phyloP scores from a whole-genome alignment of 2,113 vertebrate genomes.

The Stigmatopora argus region DNA sequence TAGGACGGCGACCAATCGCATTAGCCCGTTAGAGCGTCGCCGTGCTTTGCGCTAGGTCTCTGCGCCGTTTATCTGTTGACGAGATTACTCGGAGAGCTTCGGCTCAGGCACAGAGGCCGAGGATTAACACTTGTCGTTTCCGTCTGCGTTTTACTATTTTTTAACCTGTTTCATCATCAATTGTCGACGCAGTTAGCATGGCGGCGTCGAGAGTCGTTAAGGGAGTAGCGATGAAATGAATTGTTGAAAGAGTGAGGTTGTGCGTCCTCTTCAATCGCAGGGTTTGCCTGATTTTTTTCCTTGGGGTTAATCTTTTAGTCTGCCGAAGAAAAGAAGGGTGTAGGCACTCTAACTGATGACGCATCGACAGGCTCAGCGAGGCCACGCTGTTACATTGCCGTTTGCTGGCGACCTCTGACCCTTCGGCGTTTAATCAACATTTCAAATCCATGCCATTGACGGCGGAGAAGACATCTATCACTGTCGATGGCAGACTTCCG shows the following conservation, averaged over 20 bases:
- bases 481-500: too few species aligned
- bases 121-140: conserved; percentile 31
- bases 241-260: background rate
- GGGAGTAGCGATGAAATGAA: too few species aligned
- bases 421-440: background rate
- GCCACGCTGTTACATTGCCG: conserved; percentile 7
- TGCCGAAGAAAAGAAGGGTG: conserved; percentile 23
- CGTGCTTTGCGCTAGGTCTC: conserved; percentile 48
- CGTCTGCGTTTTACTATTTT: background rate
- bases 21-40: conserved; percentile 53
- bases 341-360: conserved; percentile 9
- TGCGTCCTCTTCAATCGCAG: background rate
- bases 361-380: conserved; percentile 8
- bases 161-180: background rate
- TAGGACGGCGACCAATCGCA: conserved; percentile 67
- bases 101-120: conserved; percentile 48
- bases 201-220: too few species aligned
- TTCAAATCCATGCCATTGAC: too few species aligned
- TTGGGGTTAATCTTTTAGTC: conserved; percentile 19
- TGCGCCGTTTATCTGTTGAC: conserved; percentile 70
- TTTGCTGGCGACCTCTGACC: background rate
- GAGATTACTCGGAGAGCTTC: conserved; percentile 68
- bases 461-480: too few species aligned
- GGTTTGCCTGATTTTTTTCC: conserved; percentile 8
- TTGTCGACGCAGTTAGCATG: too few species aligned